Percentiles rank a stretch among this genome's conserved stretches.
phyloP scores from a whole-genome alignment of 2,113 vertebrate genomes.

The Istiophorus platypterus region DNA sequence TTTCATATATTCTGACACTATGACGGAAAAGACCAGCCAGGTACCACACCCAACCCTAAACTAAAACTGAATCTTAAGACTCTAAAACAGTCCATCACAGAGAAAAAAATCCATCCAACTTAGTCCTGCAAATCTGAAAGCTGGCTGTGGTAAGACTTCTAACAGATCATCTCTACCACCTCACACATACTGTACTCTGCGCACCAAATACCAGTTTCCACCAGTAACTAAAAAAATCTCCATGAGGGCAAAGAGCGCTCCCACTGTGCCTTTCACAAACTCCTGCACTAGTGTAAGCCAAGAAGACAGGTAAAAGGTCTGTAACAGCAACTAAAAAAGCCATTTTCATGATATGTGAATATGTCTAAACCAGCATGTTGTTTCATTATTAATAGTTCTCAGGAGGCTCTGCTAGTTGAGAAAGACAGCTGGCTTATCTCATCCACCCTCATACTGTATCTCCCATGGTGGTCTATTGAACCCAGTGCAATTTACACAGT shows the following conservation, averaged over 20 bases:
- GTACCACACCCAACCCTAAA: neutral
- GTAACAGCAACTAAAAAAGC: slow-evolving; percentile 68
- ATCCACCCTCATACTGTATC: slow-evolving; percentile 29
- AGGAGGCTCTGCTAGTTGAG: slow-evolving; percentile 51
- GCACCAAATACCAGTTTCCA: slow-evolving; percentile 54
- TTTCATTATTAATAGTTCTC: slow-evolving; percentile 73
- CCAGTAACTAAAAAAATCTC: slow-evolving; percentile 52
- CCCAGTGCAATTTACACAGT: slow-evolving; percentile 40
- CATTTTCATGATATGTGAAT: slow-evolving; percentile 69
- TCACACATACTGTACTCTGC: slow-evolving; percentile 6
- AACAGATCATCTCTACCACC: slow-evolving; percentile 12
- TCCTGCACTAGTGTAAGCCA: slow-evolving; percentile 25
- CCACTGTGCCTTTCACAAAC: slow-evolving; percentile 52
- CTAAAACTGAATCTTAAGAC: slow-evolving; percentile 26
- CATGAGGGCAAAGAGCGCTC: slow-evolving; percentile 48
- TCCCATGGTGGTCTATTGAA: slow-evolving; percentile 47
- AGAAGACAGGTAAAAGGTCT: slow-evolving; percentile 61
- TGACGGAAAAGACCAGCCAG: slow-evolving; percentile 32
- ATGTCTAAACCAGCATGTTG: slow-evolving; percentile 58
- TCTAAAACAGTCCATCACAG: slow-evolving; percentile 21
- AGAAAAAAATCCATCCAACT: neutral
- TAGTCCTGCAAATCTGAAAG: slow-evolving; percentile 16
- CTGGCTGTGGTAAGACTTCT: slow-evolving; percentile 25
- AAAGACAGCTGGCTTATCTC: slow-evolving; percentile 38
- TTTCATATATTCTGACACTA: slow-evolving; percentile 32